Conservation (phyloP, 2,888 invertebrate species). For the Leptodirus hochenwartii region DNA sequence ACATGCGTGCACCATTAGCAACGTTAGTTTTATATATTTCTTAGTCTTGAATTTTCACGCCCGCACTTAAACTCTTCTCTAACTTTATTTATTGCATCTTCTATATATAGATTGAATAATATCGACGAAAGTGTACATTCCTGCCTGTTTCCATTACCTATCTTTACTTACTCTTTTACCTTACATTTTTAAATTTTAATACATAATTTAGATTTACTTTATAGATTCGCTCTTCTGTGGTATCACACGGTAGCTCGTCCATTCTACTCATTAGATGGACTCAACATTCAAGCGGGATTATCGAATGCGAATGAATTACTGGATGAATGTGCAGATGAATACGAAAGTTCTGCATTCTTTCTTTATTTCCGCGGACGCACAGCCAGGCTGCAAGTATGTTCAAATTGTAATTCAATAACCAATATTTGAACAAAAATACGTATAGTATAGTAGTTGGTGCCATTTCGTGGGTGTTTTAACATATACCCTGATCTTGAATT, state of each 20-base stretch:
- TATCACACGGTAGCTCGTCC: slow-evolving; percentile 51
- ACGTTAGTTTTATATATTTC: slow-evolving; percentile 28
- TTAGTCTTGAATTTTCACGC: too few relatives aligned
- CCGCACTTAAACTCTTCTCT: too few relatives aligned
- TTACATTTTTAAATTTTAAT: slow-evolving; percentile 1
- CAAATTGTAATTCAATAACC: neutral
- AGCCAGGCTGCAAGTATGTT: slow-evolving; percentile 37
- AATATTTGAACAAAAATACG: neutral
- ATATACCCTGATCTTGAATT: slow-evolving; percentile 1
- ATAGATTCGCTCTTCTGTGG: slow-evolving; percentile 39
- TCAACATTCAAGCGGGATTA: slow-evolving; percentile 37
- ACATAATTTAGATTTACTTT: neutral
- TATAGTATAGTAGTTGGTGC: neutral
- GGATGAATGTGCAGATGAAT: slow-evolving; percentile 33
- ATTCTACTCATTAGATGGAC: slow-evolving; percentile 44
- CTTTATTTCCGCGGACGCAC: slow-evolving; percentile 46
- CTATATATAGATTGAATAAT: too few relatives aligned
- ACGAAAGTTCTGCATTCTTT: slow-evolving; percentile 41
- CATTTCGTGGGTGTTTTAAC: neutral
- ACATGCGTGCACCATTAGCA: slow-evolving; percentile 49
- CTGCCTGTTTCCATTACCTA: too few relatives aligned
- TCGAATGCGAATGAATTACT: slow-evolving; percentile 33
- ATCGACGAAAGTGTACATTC: too few relatives aligned
- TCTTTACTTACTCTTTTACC: neutral
- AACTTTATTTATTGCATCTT: too few relatives aligned